Evolutionary conservation across 1,140 invertebrate genomes (phyloP).

Genomic region (Rhynchophorus ferrugineus): DNA sequence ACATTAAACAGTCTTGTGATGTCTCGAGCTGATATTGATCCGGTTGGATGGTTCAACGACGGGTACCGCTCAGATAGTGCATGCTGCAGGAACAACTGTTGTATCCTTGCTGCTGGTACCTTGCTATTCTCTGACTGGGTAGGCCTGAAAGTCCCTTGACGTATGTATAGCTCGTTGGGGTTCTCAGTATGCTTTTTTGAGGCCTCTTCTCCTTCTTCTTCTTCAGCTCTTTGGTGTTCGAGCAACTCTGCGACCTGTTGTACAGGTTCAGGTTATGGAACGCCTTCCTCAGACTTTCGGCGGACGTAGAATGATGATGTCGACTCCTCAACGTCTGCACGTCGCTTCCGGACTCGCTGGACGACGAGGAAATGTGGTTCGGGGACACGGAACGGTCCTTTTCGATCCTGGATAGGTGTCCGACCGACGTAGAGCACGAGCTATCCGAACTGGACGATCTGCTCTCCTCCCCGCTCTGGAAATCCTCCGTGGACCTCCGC

Average conservation of each 20-base stretch:
- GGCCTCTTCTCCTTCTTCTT: conserved; percentile 49
- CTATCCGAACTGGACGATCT: conserved; percentile 50
- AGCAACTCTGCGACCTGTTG: conserved; percentile 54
- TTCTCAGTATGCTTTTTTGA: conserved; percentile 60
- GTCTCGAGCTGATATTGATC: no score
- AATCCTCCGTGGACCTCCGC: conserved; percentile 44
- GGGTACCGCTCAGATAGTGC: conserved; percentile 37
- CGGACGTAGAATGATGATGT: conserved; percentile 52
- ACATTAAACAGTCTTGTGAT: no score
- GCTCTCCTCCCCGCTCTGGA: conserved; percentile 43
- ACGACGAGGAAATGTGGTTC: conserved; percentile 47
- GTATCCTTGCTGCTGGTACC: conserved; percentile 38
- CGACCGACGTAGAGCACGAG: conserved; percentile 43
- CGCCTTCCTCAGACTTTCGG: conserved; percentile 55
- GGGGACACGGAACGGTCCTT: conserved; percentile 33
- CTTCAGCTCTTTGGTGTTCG: conserved; percentile 44
- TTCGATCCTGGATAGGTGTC: conserved; percentile 37
- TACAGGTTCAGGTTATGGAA: conserved; percentile 59
- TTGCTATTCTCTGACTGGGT: conserved; percentile 67
- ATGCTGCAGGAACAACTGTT: conserved; percentile 35
- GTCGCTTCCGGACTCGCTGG: conserved; percentile 52
- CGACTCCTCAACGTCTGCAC: conserved; percentile 43
- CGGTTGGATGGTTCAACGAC: conserved; percentile 41
- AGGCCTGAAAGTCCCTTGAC: conserved; percentile 68
- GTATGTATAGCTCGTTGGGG: conserved; percentile 70